phyloP scores from a whole-genome alignment of 2,113 vertebrate species.

The Semnornis frantzii region DNA sequence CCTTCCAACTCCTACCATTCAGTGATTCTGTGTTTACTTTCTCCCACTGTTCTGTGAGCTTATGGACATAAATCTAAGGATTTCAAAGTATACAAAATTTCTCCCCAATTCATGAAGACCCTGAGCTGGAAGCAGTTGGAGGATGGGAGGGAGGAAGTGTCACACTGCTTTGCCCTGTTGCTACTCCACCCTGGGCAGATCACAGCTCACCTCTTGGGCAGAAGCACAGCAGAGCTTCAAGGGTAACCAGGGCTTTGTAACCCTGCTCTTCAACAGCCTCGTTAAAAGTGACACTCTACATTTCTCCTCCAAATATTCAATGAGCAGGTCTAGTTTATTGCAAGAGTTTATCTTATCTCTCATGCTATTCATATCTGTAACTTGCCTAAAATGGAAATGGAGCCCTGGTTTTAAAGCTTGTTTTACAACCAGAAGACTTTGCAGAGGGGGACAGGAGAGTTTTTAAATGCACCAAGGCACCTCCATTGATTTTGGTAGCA shows the following conservation, averaged over 20 bases:
- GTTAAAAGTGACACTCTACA: rapidly evolving
- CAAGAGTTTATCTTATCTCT: neutral
- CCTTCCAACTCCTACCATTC: neutral
- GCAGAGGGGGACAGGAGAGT: neutral
- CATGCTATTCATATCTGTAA: neutral
- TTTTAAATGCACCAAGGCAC: neutral
- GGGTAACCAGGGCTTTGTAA: neutral
- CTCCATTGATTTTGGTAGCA: neutral
- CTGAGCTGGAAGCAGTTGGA: neutral
- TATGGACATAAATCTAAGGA: neutral
- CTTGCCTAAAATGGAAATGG: neutral
- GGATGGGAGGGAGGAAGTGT: neutral
- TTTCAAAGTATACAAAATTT: neutral
- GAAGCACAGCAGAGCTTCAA: neutral
- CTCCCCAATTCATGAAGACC: neutral
- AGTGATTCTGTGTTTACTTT: neutral
- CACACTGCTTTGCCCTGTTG: neutral
- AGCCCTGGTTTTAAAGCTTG: neutral
- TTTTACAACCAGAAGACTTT: neutral
- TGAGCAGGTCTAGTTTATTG: neutral
- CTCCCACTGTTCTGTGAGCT: neutral
- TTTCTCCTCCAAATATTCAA: neutral
- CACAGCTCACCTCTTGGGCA: neutral
- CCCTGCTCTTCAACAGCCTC: neutral
- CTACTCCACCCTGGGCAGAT: neutral